Percentiles rank a stretch among this genome's conserved stretches.
phyloP scores from a whole-genome alignment of 1,140 invertebrate species.

The Brachionus angularis region DNA sequence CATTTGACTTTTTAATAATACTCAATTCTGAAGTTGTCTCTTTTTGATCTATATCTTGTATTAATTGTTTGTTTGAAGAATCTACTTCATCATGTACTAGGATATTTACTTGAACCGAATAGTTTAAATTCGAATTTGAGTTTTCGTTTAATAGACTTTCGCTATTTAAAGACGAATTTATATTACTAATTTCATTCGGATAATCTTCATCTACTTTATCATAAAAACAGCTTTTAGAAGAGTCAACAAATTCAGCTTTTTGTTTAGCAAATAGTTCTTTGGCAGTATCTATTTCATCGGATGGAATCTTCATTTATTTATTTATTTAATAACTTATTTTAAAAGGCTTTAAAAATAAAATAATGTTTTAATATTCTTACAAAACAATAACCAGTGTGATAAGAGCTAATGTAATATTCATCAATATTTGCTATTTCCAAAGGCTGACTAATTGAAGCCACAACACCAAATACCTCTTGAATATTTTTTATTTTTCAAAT shows the following conservation, averaged over 20 bases:
- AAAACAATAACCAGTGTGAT: constrained; percentile 43
- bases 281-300: not conserved
- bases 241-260: constrained; percentile 27
- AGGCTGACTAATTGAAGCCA: constrained; percentile 37
- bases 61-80: too few relatives aligned
- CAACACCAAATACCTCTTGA: constrained; percentile 39
- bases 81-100: too few relatives aligned
- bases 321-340: too few relatives aligned
- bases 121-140: too few relatives aligned
- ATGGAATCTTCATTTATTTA: constrained; percentile 39
- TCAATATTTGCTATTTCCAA: constrained; percentile 42
- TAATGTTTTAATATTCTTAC: too few relatives aligned
- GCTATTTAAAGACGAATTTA: too few relatives aligned
- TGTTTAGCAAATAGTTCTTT: constrained; percentile 32
- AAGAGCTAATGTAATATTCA: constrained; percentile 42
- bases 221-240: not conserved
- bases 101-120: too few relatives aligned
- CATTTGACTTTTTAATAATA: too few relatives aligned
- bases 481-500: not conserved
- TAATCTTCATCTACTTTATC: not conserved
- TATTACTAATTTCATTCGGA: constrained; percentile 2
- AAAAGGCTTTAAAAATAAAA: too few relatives aligned
- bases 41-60: too few relatives aligned
- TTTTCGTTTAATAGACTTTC: too few relatives aligned
- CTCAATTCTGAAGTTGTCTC: too few relatives aligned